Evolutionary conservation across 2,888 invertebrate genomes (phyloP).

Genomic region (Cremastinae sp.): DNA sequence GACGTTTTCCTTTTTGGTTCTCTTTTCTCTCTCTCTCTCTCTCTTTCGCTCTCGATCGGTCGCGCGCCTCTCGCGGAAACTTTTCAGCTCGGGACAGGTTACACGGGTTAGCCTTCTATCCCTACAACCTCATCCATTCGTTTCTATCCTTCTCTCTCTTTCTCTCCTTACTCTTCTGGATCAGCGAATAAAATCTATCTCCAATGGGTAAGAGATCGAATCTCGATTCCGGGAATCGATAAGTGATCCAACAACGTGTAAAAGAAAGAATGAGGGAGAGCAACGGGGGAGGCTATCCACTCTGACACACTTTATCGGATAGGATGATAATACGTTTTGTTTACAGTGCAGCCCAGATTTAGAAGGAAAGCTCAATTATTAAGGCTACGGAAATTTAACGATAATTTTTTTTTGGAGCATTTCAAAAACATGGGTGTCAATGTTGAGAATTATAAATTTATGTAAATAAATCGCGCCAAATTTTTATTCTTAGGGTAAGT

Average conservation of each 20-base stretch:
- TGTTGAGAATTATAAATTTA: too few species aligned
- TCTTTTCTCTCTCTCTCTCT: slow-evolving; percentile 15
- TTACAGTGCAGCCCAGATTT: not conserved
- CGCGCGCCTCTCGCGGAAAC: slow-evolving; percentile 7
- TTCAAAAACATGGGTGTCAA: too few species aligned
- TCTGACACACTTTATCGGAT: slow-evolving; percentile 45
- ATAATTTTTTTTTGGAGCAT: too few species aligned
- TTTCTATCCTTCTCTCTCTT: slow-evolving; percentile 42
- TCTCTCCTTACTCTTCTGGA: slow-evolving; percentile 6
- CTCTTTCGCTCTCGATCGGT: slow-evolving; percentile 8
- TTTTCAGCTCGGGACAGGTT: slow-evolving; percentile 58
- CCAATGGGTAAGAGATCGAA: slow-evolving; percentile 61
- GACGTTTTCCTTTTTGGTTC: slow-evolving; percentile 31
- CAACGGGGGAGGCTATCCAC: slow-evolving; percentile 13
- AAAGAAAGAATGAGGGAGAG: not conserved
- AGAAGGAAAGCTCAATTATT: slow-evolving; percentile 44
- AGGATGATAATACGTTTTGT: slow-evolving; percentile 31
- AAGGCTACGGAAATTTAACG: not conserved
- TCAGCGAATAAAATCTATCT: slow-evolving; percentile 61
- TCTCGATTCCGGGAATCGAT: slow-evolving; percentile 56
- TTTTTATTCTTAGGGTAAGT: too few species aligned
- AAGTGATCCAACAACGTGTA: slow-evolving; percentile 31
- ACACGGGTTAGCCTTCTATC: slow-evolving; percentile 60
- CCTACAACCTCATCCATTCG: slow-evolving; percentile 30
- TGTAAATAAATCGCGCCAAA: too few species aligned